A percentile compares a stretch with the other conserved stretches of the same genome.
These are phyloP conservation scores for Athalia cordata DNA, from an alignment of 2,888 invertebrate species.

Conservation along the genomic window DNA sequence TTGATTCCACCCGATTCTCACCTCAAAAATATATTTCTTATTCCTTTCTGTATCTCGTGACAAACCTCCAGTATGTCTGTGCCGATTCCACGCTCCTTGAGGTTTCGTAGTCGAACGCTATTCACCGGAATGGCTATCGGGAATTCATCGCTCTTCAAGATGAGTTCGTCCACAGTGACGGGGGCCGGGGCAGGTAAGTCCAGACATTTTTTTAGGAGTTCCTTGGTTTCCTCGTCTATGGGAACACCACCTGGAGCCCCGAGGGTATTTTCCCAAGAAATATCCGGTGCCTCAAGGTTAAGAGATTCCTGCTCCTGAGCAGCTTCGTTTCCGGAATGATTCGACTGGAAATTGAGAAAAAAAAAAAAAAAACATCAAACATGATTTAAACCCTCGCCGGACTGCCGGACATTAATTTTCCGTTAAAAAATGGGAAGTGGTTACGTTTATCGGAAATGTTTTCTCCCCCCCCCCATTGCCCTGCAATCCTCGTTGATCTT, in stretches of 20 bases:
- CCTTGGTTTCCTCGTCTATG: conserved; percentile 67
- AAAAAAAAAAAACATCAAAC: neutral
- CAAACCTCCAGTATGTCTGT: conserved; percentile 63
- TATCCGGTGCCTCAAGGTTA: conserved; percentile 64
- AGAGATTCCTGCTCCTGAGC: conserved; percentile 18
- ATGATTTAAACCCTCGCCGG: neutral
- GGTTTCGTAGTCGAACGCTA: conserved; percentile 63
- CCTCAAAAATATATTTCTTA: neutral
- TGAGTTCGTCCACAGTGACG: conserved; percentile 62
- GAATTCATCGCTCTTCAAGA: conserved; percentile 69
- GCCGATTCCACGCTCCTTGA: conserved; percentile 62
- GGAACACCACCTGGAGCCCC: conserved; percentile 67
- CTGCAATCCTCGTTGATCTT: neutral
- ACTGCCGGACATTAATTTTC: too few relatives aligned
- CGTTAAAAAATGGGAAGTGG: too few relatives aligned
- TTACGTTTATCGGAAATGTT: too few relatives aligned
- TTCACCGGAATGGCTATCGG: conserved; percentile 71
- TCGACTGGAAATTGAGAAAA: conserved; percentile 7
- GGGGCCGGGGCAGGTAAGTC: conserved; percentile 61
- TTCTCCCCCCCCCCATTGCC: neutral
- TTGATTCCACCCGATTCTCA: neutral
- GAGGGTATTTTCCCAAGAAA: conserved; percentile 68
- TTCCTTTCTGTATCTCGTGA: neutral
- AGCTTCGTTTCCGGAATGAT: conserved; percentile 18
- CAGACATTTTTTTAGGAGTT: conserved; percentile 62